Percentiles rank a stretch among this genome's conserved stretches.
phyloP scores from a whole-genome alignment of 1,140 invertebrate species.

The Pseudomyrmex flavicornis region DNA sequence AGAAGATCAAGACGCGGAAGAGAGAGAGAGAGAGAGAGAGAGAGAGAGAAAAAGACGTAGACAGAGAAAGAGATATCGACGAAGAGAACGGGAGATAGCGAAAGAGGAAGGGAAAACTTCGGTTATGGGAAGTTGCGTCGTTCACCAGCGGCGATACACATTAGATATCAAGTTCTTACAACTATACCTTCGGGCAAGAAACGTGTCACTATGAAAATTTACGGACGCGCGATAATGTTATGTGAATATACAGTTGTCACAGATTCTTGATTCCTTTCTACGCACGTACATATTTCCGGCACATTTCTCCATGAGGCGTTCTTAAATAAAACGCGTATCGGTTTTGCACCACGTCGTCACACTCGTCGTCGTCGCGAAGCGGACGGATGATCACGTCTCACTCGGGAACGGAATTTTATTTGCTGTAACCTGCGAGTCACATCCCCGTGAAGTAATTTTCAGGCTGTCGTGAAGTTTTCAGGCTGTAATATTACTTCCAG shows the following conservation, averaged over 20 bases:
- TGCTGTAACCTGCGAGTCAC: conserved; percentile 58
- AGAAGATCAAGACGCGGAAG: background rate
- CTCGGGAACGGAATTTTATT: conserved; percentile 52
- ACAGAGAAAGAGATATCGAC: background rate
- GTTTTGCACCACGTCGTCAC: background rate
- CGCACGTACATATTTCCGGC: conserved; percentile 37
- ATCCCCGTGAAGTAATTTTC: conserved; percentile 60
- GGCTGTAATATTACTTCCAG: conserved; percentile 60
- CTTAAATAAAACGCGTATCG: conserved; percentile 57
- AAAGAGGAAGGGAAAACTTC: conserved; percentile 8
- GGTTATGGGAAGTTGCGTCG: conserved; percentile 67
- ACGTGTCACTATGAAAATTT: conserved; percentile 72
- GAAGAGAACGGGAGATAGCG: background rate
- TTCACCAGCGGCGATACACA: conserved; percentile 77
- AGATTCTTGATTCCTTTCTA: conserved; percentile 27
- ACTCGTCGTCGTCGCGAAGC: background rate
- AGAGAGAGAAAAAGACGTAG: background rate
- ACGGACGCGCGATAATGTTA: conserved; percentile 64
- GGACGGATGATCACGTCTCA: conserved; percentile 40
- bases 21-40: background rate
- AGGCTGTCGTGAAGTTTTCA: conserved; percentile 60
- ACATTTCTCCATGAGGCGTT: background rate
- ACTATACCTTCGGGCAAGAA: conserved; percentile 62
- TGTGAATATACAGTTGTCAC: conserved; percentile 41
- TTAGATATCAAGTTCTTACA: conserved; percentile 78